phyloP scores from a whole-genome alignment of 1,140 invertebrate genomes.

The Leptonema lineaticorne region DNA sequence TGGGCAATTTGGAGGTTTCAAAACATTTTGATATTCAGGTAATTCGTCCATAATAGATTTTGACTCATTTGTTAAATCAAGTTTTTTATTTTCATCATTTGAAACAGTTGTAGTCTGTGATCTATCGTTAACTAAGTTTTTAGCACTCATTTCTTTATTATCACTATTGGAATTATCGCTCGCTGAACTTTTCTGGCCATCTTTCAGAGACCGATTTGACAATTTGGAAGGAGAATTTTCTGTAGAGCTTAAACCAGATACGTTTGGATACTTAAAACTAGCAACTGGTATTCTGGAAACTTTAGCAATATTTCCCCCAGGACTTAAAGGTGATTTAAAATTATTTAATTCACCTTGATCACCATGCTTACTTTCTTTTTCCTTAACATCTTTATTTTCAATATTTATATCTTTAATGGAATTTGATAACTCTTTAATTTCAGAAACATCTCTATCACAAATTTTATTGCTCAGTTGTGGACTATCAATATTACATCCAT shows the following conservation, averaged over 20 bases:
- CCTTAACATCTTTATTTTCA: background rate
- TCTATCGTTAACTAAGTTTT: slow-evolving; percentile 12
- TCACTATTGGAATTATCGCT: slow-evolving; percentile 38
- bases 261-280: slow-evolving; percentile 54
- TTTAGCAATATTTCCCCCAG: slow-evolving; percentile 31
- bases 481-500: slow-evolving; percentile 42
- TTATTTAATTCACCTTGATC: slow-evolving; percentile 19
- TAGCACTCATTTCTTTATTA: slow-evolving; percentile 19
- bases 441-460: slow-evolving; percentile 1
- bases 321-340: slow-evolving; percentile 35
- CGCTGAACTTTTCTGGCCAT: slow-evolving; percentile 35
- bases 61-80: background rate
- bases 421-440: slow-evolving; percentile 8
- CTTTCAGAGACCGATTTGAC: slow-evolving; percentile 35
- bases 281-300: slow-evolving; percentile 51
- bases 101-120: slow-evolving; percentile 2
- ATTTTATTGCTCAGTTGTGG: background rate
- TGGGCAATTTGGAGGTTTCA: slow-evolving; percentile 43
- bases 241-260: slow-evolving; percentile 44
- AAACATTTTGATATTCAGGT: slow-evolving; percentile 51
- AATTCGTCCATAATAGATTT: slow-evolving; percentile 41
- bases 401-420: background rate
- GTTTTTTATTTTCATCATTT: slow-evolving; percentile 17
- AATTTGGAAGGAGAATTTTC: slow-evolving; percentile 50
- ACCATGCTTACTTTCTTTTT: background rate